Evolutionary conservation across 2,113 vertebrate species (phyloP).

Genomic region (Accipiter cooperii): DNA sequence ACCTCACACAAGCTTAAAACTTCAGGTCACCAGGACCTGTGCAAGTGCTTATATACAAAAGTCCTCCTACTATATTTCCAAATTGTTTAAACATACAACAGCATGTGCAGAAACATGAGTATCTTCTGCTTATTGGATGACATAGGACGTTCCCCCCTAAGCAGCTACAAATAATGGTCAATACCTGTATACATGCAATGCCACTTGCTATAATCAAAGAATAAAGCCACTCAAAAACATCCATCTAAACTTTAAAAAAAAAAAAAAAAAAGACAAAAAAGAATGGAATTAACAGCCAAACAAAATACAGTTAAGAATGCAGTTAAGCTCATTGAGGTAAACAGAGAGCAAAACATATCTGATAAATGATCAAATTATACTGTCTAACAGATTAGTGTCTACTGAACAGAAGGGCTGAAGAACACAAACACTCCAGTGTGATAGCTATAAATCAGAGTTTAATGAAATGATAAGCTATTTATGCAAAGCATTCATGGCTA

Average conservation of each 20-base stretch:
- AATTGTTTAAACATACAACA: neutral
- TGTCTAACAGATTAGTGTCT: neutral
- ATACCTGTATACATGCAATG: accelerated
- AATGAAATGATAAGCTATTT: slow-evolving; percentile 27
- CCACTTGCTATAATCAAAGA: neutral
- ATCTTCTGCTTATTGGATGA: neutral
- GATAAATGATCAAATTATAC: neutral
- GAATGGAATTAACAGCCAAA: neutral
- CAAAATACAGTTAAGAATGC: neutral
- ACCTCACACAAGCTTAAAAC: neutral
- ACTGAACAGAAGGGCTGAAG: slow-evolving; percentile 1
- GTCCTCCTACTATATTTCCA: neutral
- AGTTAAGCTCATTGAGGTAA: neutral
- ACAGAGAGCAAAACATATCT: neutral
- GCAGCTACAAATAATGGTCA: neutral
- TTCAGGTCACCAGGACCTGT: neutral
- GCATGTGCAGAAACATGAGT: neutral
- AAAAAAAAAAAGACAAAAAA: neutral
- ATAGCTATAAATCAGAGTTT: neutral
- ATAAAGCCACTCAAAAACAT: neutral
- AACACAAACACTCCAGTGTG: neutral
- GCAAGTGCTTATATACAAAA: neutral
- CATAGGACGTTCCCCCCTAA: neutral
- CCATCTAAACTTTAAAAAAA: neutral
- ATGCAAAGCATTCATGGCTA: neutral